phyloP scores from a whole-genome alignment of 2,797 vertebrate species.

The Macrochelys suwanniensis region DNA sequence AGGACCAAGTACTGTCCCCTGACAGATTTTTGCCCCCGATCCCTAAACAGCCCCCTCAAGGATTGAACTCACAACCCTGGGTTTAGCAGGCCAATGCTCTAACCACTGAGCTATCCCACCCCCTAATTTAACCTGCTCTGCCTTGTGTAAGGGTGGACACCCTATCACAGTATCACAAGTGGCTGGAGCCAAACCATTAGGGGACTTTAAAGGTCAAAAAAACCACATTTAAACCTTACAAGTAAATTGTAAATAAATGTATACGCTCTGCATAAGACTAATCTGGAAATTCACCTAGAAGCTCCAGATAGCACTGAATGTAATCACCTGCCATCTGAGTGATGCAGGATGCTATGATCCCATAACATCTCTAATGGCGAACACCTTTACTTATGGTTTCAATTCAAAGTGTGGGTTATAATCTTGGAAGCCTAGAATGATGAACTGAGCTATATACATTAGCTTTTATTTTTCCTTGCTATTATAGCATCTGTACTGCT shows the following conservation, averaged over 20 bases:
- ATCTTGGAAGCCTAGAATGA: neutral
- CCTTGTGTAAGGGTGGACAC: neutral
- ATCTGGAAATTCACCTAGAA: neutral
- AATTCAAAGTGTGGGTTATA: neutral
- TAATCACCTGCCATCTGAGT: neutral
- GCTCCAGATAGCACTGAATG: neutral
- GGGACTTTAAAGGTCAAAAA: neutral
- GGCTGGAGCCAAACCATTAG: neutral
- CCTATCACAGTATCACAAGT: neutral
- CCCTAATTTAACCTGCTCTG: neutral
- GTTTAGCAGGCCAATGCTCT: no score
- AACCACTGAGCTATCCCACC: no score
- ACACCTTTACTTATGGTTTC: neutral
- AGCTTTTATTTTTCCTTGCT: neutral
- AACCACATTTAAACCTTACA: neutral
- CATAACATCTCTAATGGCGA: neutral
- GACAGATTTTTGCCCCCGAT: no score
- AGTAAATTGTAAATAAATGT: neutral
- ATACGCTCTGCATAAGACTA: neutral
- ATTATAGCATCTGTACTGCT: neutral
- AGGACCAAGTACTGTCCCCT: no score
- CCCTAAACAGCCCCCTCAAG: no score
- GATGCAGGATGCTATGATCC: neutral
- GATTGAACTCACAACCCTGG: no score
- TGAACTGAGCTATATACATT: neutral